Conservation (phyloP, 1,140 invertebrate species). For the Melipona quadrifasciata region DNA sequence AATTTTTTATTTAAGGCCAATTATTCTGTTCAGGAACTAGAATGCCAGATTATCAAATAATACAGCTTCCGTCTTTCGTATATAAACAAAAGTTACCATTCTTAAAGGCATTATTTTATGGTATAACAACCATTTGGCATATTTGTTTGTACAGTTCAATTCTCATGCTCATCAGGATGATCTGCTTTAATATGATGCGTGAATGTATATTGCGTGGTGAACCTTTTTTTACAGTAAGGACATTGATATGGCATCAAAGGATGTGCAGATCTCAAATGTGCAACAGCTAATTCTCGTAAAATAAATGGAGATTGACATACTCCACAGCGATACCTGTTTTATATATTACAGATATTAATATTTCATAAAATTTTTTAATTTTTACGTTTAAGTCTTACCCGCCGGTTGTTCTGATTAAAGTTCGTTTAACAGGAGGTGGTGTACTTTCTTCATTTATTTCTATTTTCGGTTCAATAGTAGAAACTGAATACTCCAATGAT, state of each 20-base stretch:
- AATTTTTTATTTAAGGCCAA: slow-evolving; percentile 46
- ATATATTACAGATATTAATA: background rate
- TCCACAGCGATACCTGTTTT: slow-evolving; percentile 72
- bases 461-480: slow-evolving; percentile 68
- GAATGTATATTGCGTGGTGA: slow-evolving; percentile 74
- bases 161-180: slow-evolving; percentile 73
- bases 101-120: slow-evolving; percentile 28
- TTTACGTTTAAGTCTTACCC: slow-evolving; percentile 60
- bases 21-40: slow-evolving; percentile 49
- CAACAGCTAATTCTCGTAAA: slow-evolving; percentile 72
- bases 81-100: slow-evolving; percentile 18
- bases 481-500: slow-evolving; percentile 51
- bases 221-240: slow-evolving; percentile 75
- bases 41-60: slow-evolving; percentile 49
- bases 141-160: slow-evolving; percentile 52
- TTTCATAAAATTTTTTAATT: background rate
- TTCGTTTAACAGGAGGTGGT: slow-evolving; percentile 71
- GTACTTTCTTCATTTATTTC: slow-evolving; percentile 66
- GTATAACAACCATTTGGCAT: slow-evolving; percentile 38
- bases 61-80: background rate
- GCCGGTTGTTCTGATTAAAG: slow-evolving; percentile 69
- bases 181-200: slow-evolving; percentile 74
- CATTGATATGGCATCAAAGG: slow-evolving; percentile 75
- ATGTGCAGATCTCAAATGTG: slow-evolving; percentile 75
- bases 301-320: slow-evolving; percentile 76